These are phyloP conservation scores for Andrena chrysosceles DNA, from an alignment of 2,888 invertebrate genomes.

Conservation along the genomic window DNA sequence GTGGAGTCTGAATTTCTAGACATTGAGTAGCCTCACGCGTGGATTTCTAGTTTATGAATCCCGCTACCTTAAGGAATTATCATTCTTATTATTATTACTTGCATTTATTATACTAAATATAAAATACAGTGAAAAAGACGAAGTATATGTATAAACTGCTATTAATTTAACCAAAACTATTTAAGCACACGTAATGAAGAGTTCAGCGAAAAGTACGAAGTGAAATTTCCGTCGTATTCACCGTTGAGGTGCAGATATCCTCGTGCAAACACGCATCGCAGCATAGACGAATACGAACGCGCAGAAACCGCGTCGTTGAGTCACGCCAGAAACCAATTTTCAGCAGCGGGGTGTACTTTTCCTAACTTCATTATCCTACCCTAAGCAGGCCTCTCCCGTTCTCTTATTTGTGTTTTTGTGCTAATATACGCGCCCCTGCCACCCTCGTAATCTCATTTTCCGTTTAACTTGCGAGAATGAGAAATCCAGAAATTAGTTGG, in stretches of 20 bases:
- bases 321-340: slow-evolving; percentile 48
- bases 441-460: slow-evolving; percentile 3
- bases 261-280: slow-evolving; percentile 53
- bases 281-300: slow-evolving; percentile 21
- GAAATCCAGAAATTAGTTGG: slow-evolving; percentile 7
- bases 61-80: too few species aligned
- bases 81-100: too few species aligned
- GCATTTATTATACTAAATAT: too few species aligned
- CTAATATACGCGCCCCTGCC: slow-evolving; percentile 30
- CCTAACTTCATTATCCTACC: slow-evolving; percentile 61
- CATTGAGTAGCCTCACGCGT: too few species aligned
- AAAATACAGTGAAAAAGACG: too few species aligned
- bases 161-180: not conserved
- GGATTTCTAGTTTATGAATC: too few species aligned
- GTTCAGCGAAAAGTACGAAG: slow-evolving; percentile 13
- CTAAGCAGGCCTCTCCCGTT: slow-evolving; percentile 26
- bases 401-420: slow-evolving; percentile 53
- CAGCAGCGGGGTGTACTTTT: slow-evolving; percentile 56
- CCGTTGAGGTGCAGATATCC: slow-evolving; percentile 56
- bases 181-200: not conserved
- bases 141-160: too few species aligned
- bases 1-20: too few species aligned
- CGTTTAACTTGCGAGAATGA: slow-evolving; percentile 24
- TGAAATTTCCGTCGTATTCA: slow-evolving; percentile 45
- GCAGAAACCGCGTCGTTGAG: slow-evolving; percentile 40